A percentile compares a stretch with the other conserved stretches of the same genome.
Conservation (phyloP, 1,140 invertebrate genomes). For the Yoshiicerus persimilis region DNA sequence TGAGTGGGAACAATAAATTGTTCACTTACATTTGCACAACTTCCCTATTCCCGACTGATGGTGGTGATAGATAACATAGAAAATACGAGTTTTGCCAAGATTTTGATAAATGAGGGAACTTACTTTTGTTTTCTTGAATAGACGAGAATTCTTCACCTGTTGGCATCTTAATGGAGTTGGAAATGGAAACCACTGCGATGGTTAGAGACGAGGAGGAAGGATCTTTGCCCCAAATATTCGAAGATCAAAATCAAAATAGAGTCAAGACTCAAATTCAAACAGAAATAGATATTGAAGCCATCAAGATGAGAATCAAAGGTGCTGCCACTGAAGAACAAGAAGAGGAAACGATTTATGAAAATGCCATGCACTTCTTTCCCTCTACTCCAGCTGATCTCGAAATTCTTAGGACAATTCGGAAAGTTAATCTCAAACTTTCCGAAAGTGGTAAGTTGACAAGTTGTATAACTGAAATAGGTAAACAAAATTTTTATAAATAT, state of each 20-base stretch:
- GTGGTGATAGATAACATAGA: background rate
- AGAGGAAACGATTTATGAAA: background rate
- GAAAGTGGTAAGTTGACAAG: constrained; percentile 24
- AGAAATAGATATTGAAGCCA: constrained; percentile 7
- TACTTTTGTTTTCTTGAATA: background rate
- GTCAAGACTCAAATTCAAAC: constrained; percentile 2
- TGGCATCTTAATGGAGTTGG: background rate
- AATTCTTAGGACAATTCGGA: constrained; percentile 4
- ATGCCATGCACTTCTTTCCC: constrained; percentile 16
- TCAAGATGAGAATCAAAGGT: background rate
- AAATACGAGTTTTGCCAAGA: background rate
- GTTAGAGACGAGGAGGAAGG: background rate
- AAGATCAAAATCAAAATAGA: constrained; percentile 39
- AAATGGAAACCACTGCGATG: background rate
- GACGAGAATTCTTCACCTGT: background rate
- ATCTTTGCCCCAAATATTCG: background rate
- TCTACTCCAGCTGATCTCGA: constrained; percentile 28
- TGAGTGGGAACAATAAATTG: background rate
- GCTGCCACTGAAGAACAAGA: background rate
- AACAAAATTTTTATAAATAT: too few relatives aligned
- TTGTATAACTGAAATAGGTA: background rate
- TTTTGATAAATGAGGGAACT: background rate
- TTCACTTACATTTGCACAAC: background rate
- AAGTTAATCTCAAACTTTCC: constrained; percentile 19
- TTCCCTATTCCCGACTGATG: background rate